phyloP scores from a whole-genome alignment of 2,888 invertebrate species.

The Drosophila cracens region DNA sequence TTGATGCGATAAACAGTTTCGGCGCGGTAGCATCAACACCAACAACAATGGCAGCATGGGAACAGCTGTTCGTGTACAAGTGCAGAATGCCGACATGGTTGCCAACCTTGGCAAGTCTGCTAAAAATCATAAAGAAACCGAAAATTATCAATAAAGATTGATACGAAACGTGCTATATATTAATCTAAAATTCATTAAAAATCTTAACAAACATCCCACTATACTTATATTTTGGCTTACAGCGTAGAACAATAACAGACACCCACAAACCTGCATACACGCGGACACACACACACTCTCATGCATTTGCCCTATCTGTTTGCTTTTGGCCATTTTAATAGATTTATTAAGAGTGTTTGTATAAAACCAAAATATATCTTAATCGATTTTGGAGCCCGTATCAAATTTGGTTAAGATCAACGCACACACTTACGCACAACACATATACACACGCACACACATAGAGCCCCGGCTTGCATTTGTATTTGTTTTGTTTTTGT shows the following conservation, averaged over 20 bases:
- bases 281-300: neutral
- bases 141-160: conserved; percentile 38
- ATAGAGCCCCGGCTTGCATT: conserved; percentile 30
- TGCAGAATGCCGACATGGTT: conserved; percentile 36
- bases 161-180: neutral
- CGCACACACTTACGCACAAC: conserved; percentile 12
- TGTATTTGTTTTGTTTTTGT: conserved; percentile 78
- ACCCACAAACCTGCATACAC: neutral
- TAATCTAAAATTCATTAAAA: neutral
- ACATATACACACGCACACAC: conserved; percentile 7
- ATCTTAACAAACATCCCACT: neutral
- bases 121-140: neutral
- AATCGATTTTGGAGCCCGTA: conserved; percentile 56
- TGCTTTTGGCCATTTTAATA: conserved; percentile 37
- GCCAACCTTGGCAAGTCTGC: conserved; percentile 16
- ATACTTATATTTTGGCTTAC: neutral
- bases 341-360: conserved; percentile 39
- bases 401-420: conserved; percentile 59
- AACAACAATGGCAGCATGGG: conserved; percentile 6
- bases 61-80: conserved; percentile 42
- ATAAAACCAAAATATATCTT: conserved; percentile 47
- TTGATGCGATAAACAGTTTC: conserved; percentile 11
- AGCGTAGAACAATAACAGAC: neutral
- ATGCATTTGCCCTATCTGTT: conserved; percentile 21
- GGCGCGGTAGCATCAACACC: neutral